These are phyloP conservation scores for Eretmochelys imbricata DNA, from an alignment of 2,113 vertebrate genomes.

Conservation along the genomic window DNA sequence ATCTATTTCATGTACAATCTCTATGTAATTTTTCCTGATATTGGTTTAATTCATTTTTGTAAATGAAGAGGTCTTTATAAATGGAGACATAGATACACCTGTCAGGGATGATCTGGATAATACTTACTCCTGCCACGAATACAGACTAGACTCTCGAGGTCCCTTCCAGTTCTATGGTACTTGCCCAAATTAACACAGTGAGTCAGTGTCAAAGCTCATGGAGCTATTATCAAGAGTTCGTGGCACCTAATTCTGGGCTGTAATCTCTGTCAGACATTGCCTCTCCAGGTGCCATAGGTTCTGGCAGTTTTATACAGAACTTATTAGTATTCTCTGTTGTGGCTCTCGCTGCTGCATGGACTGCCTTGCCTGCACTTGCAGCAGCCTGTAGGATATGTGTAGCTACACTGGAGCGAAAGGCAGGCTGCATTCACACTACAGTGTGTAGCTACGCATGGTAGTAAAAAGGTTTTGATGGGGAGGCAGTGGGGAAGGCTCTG, in stretches of 20 bases:
- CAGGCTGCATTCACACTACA: too few relatives aligned
- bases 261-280: background rate
- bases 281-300: background rate
- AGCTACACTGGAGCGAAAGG: too few relatives aligned
- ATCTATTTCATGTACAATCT: too few relatives aligned
- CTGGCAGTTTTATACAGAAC: background rate
- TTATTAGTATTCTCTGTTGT: background rate
- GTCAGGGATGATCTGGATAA: too few relatives aligned
- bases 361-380: too few relatives aligned
- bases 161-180: background rate
- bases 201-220: background rate
- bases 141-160: too few relatives aligned
- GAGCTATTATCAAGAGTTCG: background rate
- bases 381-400: too few relatives aligned
- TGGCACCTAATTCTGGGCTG: too few relatives aligned
- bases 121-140: too few relatives aligned
- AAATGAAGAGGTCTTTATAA: background rate
- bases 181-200: background rate
- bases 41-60: background rate
- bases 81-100: too few relatives aligned
- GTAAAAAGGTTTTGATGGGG: too few relatives aligned
- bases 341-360: background rate
- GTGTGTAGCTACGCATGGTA: too few relatives aligned
- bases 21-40: background rate
- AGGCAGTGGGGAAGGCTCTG: background rate